Conservation (phyloP, 2,888 invertebrate genomes). For the Volucella inanis region DNA sequence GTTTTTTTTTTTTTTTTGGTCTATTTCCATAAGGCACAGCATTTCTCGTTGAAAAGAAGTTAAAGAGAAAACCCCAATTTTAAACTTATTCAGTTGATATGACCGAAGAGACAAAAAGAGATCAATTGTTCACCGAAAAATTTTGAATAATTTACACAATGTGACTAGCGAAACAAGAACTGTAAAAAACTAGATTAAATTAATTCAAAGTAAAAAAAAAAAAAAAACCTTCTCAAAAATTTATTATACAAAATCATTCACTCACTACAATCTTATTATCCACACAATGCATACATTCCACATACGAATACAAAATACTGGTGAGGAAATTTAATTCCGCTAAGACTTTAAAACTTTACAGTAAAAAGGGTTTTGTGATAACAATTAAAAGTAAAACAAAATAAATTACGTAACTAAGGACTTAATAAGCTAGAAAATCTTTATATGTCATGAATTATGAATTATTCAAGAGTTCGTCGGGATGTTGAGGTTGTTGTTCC, state of each 20-base stretch:
- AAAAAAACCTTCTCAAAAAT: slow-evolving; percentile 32
- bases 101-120: not conserved
- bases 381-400: slow-evolving; percentile 23
- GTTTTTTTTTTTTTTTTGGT: slow-evolving; percentile 5
- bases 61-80: not conserved
- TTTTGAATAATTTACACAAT: slow-evolving; percentile 7
- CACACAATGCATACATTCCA: slow-evolving; percentile 35
- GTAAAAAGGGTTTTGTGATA: slow-evolving; percentile 50
- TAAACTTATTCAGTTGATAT: no score
- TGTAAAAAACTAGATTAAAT: not conserved
- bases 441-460: not conserved
- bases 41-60: slow-evolving; percentile 2
- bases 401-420: slow-evolving; percentile 45
- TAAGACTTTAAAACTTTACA: slow-evolving; percentile 45
- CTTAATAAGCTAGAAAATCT: slow-evolving; percentile 29
- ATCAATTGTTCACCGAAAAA: slow-evolving; percentile 12
- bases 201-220: not conserved
- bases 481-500: not conserved
- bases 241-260: slow-evolving; percentile 27
- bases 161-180: slow-evolving; percentile 48
- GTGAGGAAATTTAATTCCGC: slow-evolving; percentile 42
- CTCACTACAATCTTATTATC: slow-evolving; percentile 20
- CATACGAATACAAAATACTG: slow-evolving; percentile 64
- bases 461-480: slow-evolving; percentile 36
- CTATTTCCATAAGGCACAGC: slow-evolving; percentile 37